A percentile compares a stretch with the other conserved stretches of the same genome.
These are phyloP conservation scores for Oopsacas minuta DNA, from an alignment of 37 sponge, comb jelly and placozoan species.

Conservation along the genomic window DNA sequence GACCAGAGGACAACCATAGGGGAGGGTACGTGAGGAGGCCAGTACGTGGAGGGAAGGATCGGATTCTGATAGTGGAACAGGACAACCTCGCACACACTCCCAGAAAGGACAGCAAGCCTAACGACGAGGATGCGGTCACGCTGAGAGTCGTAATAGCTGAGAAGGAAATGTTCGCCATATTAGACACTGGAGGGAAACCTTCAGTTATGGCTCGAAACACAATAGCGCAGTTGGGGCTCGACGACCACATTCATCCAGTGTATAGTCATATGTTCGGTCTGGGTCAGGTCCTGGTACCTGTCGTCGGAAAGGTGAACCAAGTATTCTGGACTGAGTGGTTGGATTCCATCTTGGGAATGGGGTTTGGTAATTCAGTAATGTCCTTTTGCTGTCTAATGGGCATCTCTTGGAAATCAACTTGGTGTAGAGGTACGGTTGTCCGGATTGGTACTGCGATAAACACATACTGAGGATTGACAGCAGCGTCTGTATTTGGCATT, in stretches of 20 bases:
- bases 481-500: neutral
- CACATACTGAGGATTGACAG: neutral
- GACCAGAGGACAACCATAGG: neutral
- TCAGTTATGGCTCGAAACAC: neutral
- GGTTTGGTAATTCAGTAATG: neutral
- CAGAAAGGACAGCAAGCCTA: neutral
- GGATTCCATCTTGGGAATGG: neutral
- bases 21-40: neutral
- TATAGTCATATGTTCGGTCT: neutral
- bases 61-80: neutral
- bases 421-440: neutral
- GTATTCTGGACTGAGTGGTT: neutral
- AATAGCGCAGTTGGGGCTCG: neutral
- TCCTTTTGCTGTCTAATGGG: neutral
- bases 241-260: neutral
- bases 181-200: slow-evolving; percentile 8
- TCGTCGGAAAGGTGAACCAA: neutral
- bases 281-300: neutral
- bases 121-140: neutral
- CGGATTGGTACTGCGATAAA: neutral
- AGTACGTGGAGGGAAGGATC: neutral
- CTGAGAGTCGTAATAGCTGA: neutral
- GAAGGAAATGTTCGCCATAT: neutral
- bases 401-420: neutral
- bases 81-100: neutral